Evolutionary conservation across 2,113 vertebrate genomes (phyloP).

Genomic region (Paramisgurnus dabryanus): DNA sequence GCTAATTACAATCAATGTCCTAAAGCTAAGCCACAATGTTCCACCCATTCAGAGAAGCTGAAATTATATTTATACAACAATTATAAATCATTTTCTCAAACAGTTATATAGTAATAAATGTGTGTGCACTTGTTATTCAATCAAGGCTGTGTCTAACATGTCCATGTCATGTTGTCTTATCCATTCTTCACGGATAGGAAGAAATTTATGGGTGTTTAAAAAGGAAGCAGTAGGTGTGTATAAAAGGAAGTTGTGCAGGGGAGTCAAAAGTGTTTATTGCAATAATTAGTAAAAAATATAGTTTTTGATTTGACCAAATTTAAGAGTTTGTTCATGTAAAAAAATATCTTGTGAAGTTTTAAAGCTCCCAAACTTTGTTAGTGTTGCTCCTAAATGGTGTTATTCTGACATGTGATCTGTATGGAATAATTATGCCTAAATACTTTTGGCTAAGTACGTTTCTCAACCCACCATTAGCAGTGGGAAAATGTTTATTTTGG

Average conservation of each 20-base stretch:
- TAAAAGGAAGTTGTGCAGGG: neutral
- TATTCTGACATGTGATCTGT: too few relatives aligned
- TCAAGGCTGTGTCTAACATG: neutral
- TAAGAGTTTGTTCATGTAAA: too few relatives aligned
- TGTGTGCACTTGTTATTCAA: neutral
- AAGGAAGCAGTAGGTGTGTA: neutral
- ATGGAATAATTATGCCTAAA: too few relatives aligned
- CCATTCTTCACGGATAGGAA: neutral
- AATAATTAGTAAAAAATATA: neutral
- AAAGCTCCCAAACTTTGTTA: too few relatives aligned
- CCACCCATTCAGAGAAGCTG: constrained; percentile 10
- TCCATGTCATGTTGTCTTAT: neutral
- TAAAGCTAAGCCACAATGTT: constrained; percentile 18
- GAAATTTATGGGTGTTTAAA: neutral
- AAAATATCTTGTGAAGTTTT: too few relatives aligned
- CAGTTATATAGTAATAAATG: neutral
- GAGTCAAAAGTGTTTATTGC: neutral
- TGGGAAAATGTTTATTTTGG: too few relatives aligned
- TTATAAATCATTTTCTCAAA: neutral
- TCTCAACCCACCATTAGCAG: too few relatives aligned
- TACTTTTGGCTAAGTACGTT: too few relatives aligned
- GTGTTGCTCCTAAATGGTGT: too few relatives aligned
- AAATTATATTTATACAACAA: constrained; percentile 3
- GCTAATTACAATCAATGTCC: constrained; percentile 38
- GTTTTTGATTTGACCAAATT: too few relatives aligned